Base-by-base conservation (phyloP, 2,888 invertebrate species). In the Formica aserva region DNA sequence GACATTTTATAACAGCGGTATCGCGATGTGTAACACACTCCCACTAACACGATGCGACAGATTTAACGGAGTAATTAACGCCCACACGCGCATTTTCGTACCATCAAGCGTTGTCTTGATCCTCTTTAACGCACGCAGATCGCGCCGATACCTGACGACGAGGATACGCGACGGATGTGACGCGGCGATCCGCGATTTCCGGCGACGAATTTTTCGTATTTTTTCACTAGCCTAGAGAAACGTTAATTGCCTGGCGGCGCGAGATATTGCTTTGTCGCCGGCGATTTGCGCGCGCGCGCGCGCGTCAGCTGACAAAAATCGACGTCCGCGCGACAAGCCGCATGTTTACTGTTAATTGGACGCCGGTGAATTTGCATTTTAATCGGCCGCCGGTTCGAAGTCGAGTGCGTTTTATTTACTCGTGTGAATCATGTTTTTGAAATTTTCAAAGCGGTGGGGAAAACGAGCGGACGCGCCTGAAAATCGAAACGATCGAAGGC, bases 21-120 rank as follows among this genome's bases (percentile, higher is more conserved):
- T 88, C 81, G 66, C 86, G 66, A 77, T 57, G 77, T 81, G 88
- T 84, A 83, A 82, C 63, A 88, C 90, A 89, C 89, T 84, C 90
- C 88, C 86, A 86, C 87, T 86, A 87, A 82, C 60, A 76, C 85
- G 85, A 52, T 18, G 63, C 18, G 38, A 45, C 86, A 76, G 84
- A 88, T 87, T 89, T 87, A 86, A 90, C 86, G 76, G 83, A 86
- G 88, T 88, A 89, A 90, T 90, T 90, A 90, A 87, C 90, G 84
- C 88, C 89, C 86, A 88, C 87, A 83, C 80, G 63, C 29, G 22
- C 77, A 8, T 8, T 29, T 85, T 84, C 84, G 22, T 71, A 72
- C 80, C 86, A 78, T 66, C 81, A 74, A 77, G 72, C 9, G 29
- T 71, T 84, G 67, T 41, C 38, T 26, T 26, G 22, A 77, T 41